A percentile compares a stretch with the other conserved stretches of the same genome.
phyloP scores from a whole-genome alignment of 1,140 invertebrate species.

The Berghia stephanieae region DNA sequence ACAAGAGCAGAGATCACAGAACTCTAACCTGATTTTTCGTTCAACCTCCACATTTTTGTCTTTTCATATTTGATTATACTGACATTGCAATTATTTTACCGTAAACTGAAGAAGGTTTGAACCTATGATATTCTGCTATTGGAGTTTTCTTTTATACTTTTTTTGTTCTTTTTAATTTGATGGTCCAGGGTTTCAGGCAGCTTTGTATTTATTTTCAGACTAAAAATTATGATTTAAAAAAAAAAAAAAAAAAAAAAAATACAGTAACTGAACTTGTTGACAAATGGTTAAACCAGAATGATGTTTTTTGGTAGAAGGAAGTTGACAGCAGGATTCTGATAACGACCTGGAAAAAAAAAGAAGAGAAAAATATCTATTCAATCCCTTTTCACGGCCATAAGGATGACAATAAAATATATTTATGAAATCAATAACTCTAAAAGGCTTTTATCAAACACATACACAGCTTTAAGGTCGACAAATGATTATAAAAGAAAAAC shows the following conservation, averaged over 20 bases:
- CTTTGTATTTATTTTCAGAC: no score
- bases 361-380: background rate
- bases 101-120: no score
- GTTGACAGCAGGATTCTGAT: conserved; percentile 58
- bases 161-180: no score
- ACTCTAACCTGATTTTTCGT: no score
- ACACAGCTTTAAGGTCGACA: background rate
- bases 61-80: no score
- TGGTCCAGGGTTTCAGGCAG: no score
- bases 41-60: no score
- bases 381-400: background rate
- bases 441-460: background rate
- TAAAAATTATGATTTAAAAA: background rate
- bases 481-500: background rate
- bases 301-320: conserved; percentile 45
- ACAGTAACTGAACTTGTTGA: conserved; percentile 57
- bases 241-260: background rate
- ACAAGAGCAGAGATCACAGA: no score
- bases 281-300: conserved; percentile 56
- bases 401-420: background rate
- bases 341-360: conserved; percentile 56
- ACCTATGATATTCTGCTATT: no score
- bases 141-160: no score
- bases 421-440: background rate
- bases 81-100: no score